Base-by-base conservation (phyloP, 2,113 vertebrate genomes). In the Nesogale talazaci region DNA sequence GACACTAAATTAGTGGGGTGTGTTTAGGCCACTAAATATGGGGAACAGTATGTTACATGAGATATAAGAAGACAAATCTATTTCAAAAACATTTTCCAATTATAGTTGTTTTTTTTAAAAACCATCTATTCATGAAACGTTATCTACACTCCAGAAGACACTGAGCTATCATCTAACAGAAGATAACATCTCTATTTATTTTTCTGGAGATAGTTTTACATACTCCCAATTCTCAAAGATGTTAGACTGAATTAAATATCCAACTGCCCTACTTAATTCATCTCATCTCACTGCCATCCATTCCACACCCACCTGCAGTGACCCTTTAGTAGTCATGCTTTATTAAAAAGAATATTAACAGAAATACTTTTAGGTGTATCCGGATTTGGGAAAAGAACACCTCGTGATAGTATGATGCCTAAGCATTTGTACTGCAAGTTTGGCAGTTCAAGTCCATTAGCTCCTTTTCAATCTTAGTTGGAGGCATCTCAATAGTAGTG, bases 291-390 rank as follows among this genome's bases (percentile, higher is more conserved):
- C 6, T 52, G 46, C 46, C 9, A 52, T 52, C 46, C 46, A 52
- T 52, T 52, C 46, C 46, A 52, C 14, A 12, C 46, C 46, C 46
- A 52, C 46, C 46, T 12, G 46, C 46, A 6, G 46, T 52, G 46
- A 52, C 10, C 46, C 46, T 52, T 9, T 52, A 52, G 46, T 52
- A 52, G 46, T 52, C 10, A 22, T 74, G 31, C 36, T 89, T 89
- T 81, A 76, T 88, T 83, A 1, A 81, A 57, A 92, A 90, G 56
- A 61, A 42, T 76, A 90, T 69, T 77, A 65, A 84, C 42, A 19
- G 9, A 6, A 78, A 77, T 89, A 79, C 6, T 3, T 31, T 90
- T 70, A 42, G 20, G n/a, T 91, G 11, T 83, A 22, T 42, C 56
- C 90, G 23, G 56, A 93, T 57, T 93, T 31, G 84, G 29, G 14